Evolutionary conservation across 2,797 vertebrate genomes (phyloP).

Genomic region (Fringilla coelebs): DNA sequence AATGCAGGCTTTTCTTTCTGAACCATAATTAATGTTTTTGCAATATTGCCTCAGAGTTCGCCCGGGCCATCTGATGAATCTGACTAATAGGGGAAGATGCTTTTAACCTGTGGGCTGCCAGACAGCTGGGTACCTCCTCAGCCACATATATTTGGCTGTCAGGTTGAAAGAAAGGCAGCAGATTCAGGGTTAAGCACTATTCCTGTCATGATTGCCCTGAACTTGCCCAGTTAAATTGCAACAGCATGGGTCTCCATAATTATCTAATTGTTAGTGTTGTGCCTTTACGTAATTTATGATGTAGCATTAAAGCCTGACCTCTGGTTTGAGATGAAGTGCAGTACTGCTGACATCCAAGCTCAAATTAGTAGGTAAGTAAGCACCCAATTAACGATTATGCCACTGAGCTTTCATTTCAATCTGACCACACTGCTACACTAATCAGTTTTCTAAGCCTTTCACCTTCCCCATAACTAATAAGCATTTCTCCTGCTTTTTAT

Average conservation of each 20-base stretch:
- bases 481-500: conserved; percentile 71
- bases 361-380: conserved; percentile 82
- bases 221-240: conserved; percentile 81
- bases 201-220: conserved; percentile 75
- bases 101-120: conserved; percentile 63
- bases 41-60: conserved; percentile 57
- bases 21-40: conserved; percentile 61
- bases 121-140: neutral
- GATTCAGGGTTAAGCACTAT: conserved; percentile 69
- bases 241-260: conserved; percentile 89
- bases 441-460: conserved; percentile 77
- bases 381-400: conserved; percentile 77
- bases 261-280: conserved; percentile 94
- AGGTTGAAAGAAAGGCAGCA: conserved; percentile 49
- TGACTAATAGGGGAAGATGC: conserved; percentile 46
- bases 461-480: conserved; percentile 76
- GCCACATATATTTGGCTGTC: conserved; percentile 8
- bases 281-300: conserved; percentile 93
- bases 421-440: conserved; percentile 76
- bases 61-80: conserved; percentile 49
- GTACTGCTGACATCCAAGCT: conserved; percentile 76
- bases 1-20: conserved; percentile 38
- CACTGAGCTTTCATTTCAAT: conserved; percentile 75
- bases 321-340: conserved; percentile 88
- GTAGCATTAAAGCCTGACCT: conserved; percentile 91